Evolutionary conservation across 2,797 vertebrate genomes (phyloP).

Genomic region (Cynopterus sphinx): DNA sequence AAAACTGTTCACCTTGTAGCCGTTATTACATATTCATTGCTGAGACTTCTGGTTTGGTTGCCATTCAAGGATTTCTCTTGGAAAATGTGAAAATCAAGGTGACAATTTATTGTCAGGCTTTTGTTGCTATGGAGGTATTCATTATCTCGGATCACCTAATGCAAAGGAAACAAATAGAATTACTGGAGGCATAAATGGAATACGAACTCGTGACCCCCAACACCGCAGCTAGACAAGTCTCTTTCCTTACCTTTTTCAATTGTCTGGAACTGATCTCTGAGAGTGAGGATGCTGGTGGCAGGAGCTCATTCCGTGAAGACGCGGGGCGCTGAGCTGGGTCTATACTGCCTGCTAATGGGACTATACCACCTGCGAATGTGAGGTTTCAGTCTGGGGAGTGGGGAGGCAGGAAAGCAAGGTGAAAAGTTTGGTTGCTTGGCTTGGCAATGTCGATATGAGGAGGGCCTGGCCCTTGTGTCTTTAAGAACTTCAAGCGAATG

Average conservation of each 20-base stretch:
- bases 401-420: background rate
- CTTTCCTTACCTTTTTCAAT: background rate
- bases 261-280: conserved; percentile 34
- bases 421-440: background rate
- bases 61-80: conserved; percentile 59
- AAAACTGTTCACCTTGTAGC: conserved; percentile 59
- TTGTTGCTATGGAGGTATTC: conserved; percentile 78
- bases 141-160: conserved; percentile 72
- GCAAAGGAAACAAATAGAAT: conserved; percentile 63
- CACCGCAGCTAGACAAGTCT: background rate
- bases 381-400: background rate
- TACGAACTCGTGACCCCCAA: conserved; percentile 60
- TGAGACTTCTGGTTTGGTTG: conserved; percentile 49
- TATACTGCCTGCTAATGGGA: too few species aligned
- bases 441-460: background rate
- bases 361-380: background rate
- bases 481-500: background rate
- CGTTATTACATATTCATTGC: conserved; percentile 39
- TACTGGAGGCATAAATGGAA: conserved; percentile 64
- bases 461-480: background rate
- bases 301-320: background rate
- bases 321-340: background rate
- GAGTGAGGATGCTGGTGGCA: background rate
- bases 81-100: conserved; percentile 74
- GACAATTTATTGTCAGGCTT: conserved; percentile 75